These are phyloP conservation scores for Bucco capensis DNA, from an alignment of 2,113 vertebrate genomes.

Conservation along the genomic window DNA sequence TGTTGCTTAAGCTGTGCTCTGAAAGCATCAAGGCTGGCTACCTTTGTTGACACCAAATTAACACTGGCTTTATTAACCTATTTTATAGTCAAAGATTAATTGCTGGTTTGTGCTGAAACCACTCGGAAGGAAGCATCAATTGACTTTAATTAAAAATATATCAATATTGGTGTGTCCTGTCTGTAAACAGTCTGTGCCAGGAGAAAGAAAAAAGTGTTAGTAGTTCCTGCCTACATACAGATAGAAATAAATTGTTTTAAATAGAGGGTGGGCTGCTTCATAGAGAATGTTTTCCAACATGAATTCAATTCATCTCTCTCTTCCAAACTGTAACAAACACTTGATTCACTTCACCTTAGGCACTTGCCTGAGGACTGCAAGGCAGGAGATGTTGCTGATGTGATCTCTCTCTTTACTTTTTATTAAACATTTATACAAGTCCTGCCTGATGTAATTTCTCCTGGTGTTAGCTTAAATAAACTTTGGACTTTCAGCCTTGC, in stretches of 20 bases:
- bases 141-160: slow-evolving; percentile 2
- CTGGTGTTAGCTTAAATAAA: neutral
- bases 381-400: neutral
- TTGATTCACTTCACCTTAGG: neutral
- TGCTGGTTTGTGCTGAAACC: neutral
- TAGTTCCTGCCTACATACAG: neutral
- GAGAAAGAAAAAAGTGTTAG: neutral
- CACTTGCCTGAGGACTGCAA: neutral
- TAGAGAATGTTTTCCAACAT: too few relatives aligned
- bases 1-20: slow-evolving; percentile 34
- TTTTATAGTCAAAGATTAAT: slow-evolving; percentile 7
- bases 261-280: too few relatives aligned
- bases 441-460: neutral
- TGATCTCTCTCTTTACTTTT: neutral
- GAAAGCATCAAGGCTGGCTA: neutral
- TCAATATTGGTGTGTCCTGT: neutral
- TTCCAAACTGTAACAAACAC: too few relatives aligned
- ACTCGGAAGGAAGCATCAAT: neutral
- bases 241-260: neutral
- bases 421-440: neutral
- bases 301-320: too few relatives aligned
- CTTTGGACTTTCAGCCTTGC: neutral
- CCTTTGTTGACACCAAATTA: neutral
- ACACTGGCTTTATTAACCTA: neutral
- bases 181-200: neutral